Evolutionary conservation across 1,140 invertebrate genomes (phyloP).

Genomic region (Cyphomyrmex costatus): DNA sequence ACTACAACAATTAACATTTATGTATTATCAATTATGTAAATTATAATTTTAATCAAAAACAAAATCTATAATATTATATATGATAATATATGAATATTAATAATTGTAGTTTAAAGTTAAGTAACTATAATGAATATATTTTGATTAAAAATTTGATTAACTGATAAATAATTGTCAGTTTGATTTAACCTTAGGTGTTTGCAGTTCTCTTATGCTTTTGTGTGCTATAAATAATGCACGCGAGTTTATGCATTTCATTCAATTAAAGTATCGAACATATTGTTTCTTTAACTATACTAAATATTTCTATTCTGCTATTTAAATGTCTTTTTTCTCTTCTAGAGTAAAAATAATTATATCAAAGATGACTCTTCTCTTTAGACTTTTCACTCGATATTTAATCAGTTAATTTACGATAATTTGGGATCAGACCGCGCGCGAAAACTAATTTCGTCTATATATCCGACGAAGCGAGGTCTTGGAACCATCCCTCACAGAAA

Average conservation of each 20-base stretch:
- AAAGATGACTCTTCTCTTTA: not conserved
- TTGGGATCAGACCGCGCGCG: not conserved
- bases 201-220: too few relatives aligned
- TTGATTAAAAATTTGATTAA: too few relatives aligned
- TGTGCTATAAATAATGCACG: not conserved
- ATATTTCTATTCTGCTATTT: not conserved
- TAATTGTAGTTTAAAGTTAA: too few relatives aligned
- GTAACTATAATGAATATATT: too few relatives aligned
- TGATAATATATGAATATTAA: too few relatives aligned
- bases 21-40: too few relatives aligned
- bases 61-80: too few relatives aligned
- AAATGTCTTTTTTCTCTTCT: not conserved
- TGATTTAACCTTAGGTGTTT: too few relatives aligned
- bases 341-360: not conserved
- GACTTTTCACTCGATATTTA: not conserved
- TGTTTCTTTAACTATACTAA: not conserved
- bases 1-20: too few relatives aligned
- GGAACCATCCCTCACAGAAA: not conserved
- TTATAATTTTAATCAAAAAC: too few relatives aligned
- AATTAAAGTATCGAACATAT: not conserved
- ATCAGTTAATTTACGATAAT: slow-evolving; percentile 18
- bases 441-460: slow-evolving; percentile 17
- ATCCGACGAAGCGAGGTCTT: not conserved
- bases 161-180: too few relatives aligned
- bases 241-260: not conserved